Conservation (phyloP, 2,888 invertebrate species). For the Drosophila leonis region DNA sequence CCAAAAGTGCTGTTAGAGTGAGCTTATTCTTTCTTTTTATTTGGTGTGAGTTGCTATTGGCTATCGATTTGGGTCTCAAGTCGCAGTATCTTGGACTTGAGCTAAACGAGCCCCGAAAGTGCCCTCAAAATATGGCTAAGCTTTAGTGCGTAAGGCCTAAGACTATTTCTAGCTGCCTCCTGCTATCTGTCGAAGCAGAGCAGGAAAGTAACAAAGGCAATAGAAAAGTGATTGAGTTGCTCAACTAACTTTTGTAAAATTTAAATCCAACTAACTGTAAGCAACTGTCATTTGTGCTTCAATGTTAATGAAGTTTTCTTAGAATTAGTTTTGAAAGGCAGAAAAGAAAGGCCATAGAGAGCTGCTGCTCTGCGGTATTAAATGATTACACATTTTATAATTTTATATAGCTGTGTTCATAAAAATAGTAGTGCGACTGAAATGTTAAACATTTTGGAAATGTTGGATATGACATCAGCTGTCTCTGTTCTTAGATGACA, state of each 20-base stretch:
- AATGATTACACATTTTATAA: no score
- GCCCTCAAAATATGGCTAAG: slow-evolving; percentile 6
- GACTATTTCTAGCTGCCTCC: not conserved
- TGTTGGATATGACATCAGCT: no score
- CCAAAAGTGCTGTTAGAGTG: not conserved
- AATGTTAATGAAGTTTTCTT: no score
- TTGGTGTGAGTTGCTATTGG: not conserved
- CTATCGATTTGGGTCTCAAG: not conserved
- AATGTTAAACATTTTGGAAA: no score
- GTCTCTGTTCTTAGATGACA: no score
- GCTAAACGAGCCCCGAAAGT: slow-evolving; percentile 3
- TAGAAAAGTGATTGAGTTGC: not conserved
- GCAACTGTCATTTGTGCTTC: no score
- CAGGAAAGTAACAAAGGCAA: not conserved
- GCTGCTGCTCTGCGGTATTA: not conserved
- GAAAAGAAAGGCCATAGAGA: not conserved
- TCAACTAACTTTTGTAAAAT: no score
- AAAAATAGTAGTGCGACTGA: no score
- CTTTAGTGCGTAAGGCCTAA: slow-evolving; percentile 1
- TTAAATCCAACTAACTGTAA: no score
- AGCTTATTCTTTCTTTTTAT: not conserved
- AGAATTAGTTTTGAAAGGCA: not conserved
- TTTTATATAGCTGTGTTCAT: no score
- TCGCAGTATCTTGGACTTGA: not conserved
- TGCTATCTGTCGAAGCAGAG: not conserved